Evolutionary conservation across 2,113 vertebrate species (phyloP).

Genomic region (Bombycilla garrulus): DNA sequence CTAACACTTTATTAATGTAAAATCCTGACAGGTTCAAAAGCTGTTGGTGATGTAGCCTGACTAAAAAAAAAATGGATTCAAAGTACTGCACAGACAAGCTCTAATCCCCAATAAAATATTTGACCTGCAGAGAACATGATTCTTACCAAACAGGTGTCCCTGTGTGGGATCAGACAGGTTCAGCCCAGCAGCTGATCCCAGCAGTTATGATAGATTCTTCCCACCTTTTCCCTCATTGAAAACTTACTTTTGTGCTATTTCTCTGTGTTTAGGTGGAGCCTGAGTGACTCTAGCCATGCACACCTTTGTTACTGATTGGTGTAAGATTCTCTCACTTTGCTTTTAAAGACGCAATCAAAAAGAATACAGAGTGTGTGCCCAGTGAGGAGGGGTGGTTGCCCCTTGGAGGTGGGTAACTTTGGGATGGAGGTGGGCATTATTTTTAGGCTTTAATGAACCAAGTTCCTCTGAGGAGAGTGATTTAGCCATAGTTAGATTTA

Average conservation of each 20-base stretch:
- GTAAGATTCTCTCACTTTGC: not conserved
- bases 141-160: fast-evolving
- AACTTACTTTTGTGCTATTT: not conserved
- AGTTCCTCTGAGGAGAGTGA: not conserved
- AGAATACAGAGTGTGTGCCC: no score
- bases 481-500: not conserved
- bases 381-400: not conserved
- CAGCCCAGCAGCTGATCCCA: not conserved
- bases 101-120: not conserved
- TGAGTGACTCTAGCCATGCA: no score
- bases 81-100: not conserved
- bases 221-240: not conserved
- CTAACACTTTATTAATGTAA: no score
- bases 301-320: not conserved
- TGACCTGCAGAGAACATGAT: no score
- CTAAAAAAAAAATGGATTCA: not conserved
- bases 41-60: not conserved
- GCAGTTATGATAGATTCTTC: not conserved
- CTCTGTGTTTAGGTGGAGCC: not conserved
- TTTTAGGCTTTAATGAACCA: not conserved
- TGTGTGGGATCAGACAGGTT: not conserved
- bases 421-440: no score
- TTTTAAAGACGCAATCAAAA: not conserved
- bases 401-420: not conserved
- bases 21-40: not conserved